Evolutionary conservation across 2,113 vertebrate species (phyloP).

Genomic region (Protomyctophum bolini): DNA sequence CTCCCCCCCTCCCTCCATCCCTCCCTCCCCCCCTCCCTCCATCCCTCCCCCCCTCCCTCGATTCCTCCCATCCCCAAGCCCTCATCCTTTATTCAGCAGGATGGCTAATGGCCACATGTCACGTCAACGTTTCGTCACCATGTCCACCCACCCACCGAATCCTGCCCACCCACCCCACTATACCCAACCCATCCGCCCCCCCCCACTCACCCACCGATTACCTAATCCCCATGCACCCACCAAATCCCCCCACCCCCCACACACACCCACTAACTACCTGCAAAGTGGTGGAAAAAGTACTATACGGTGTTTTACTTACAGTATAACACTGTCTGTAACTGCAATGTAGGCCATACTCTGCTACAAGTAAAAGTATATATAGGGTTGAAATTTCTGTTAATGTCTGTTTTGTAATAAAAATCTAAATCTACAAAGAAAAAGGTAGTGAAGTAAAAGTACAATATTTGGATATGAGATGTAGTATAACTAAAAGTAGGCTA

Average conservation of each 20-base stretch:
- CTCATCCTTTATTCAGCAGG: constrained; percentile 62
- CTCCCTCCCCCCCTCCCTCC: constrained; percentile 23
- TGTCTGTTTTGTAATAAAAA: no score
- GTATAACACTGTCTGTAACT: no score
- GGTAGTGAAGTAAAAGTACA: no score
- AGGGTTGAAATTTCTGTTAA: no score
- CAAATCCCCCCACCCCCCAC: neutral
- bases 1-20: constrained; percentile 4
- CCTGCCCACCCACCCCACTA: neutral
- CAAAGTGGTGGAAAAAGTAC: no score
- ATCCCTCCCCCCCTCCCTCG: neutral
- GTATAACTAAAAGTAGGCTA: no score
- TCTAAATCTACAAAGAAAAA: no score
- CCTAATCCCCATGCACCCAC: constrained; percentile 25
- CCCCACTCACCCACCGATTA: constrained; percentile 46
- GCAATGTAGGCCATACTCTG: no score
- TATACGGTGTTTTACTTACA: no score
- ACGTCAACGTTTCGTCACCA: constrained; percentile 29
- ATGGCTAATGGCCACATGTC: constrained; percentile 60
- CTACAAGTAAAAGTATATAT: no score
- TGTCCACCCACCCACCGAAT: constrained; percentile 54
- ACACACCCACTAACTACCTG: neutral
- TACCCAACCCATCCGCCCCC: constrained; percentile 6
- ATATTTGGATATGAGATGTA: no score
- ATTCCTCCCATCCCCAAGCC: constrained; percentile 7